Evolutionary conservation across 2,113 vertebrate species (phyloP).

Genomic region (Meriones unguiculatus): DNA sequence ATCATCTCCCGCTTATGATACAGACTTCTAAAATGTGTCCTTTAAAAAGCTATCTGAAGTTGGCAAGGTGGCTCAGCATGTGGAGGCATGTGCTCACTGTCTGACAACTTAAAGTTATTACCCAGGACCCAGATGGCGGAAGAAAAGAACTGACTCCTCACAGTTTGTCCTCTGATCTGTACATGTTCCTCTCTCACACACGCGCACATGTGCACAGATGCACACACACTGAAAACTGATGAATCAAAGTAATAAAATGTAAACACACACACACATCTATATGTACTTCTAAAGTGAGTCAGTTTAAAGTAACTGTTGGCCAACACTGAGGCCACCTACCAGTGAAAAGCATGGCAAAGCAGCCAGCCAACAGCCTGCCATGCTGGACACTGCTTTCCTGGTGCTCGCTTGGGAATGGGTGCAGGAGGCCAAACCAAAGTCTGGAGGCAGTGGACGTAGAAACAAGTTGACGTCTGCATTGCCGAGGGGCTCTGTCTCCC

Average conservation of each 20-base stretch:
- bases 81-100: background rate
- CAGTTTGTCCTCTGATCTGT: background rate
- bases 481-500: background rate
- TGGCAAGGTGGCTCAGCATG: background rate
- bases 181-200: background rate
- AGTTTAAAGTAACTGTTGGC: background rate
- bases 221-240: background rate
- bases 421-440: background rate
- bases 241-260: background rate
- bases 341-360: background rate
- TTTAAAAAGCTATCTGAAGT: background rate
- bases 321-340: background rate
- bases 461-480: background rate
- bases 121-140: background rate
- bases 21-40: slow-evolving; percentile 5
- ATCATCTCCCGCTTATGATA: background rate
- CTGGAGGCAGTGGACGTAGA: background rate
- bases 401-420: rapidly evolving
- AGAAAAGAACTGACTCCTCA: background rate
- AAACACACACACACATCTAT: background rate
- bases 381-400: background rate
- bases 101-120: background rate
- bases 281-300: background rate
- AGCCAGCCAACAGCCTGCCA: background rate
- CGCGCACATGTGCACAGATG: background rate